Conservation (phyloP, 1,140 invertebrate genomes). For the Phortica variegata region DNA sequence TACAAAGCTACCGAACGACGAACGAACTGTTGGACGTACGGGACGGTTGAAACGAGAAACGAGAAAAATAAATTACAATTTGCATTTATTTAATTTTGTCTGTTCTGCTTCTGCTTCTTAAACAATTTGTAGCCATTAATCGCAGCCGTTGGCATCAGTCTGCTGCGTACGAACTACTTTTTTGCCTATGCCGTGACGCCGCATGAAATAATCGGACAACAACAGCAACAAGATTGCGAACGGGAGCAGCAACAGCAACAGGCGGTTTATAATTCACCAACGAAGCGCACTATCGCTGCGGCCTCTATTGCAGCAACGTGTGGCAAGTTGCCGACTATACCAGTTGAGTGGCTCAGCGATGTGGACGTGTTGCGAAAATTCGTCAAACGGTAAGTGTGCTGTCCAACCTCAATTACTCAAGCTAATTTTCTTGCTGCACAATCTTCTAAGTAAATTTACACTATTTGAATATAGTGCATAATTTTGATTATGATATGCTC, state of each 20-base stretch:
- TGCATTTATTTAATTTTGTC: too few relatives aligned
- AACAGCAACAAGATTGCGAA: too few relatives aligned
- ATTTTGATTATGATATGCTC: conserved; percentile 21
- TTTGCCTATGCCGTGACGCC: conserved; percentile 64
- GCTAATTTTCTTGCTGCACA: too few relatives aligned
- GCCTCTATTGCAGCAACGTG: conserved; percentile 8
- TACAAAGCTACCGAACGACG: too few relatives aligned
- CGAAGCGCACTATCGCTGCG: conserved; percentile 9
- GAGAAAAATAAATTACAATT: too few relatives aligned
- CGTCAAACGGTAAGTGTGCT: conserved; percentile 58
- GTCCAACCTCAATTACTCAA: too few relatives aligned
- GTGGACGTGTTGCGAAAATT: conserved; percentile 66
- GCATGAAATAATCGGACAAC: conserved; percentile 66
- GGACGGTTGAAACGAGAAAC: too few relatives aligned
- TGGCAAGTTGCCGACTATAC: conserved; percentile 63
- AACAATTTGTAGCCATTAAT: conserved; percentile 26
- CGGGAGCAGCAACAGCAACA: conserved; percentile 34
- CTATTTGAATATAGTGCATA: neutral
- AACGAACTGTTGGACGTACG: too few relatives aligned
- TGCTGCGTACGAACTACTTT: conserved; percentile 56
- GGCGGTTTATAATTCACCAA: conserved; percentile 11
- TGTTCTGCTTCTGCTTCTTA: too few relatives aligned
- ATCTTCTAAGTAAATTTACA: conserved; percentile 27
- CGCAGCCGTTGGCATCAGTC: conserved; percentile 37
- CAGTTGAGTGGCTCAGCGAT: conserved; percentile 68